Evolutionary conservation across 2,113 vertebrate species (phyloP).

Genomic region (Acanthochromis polyacanthus): DNA sequence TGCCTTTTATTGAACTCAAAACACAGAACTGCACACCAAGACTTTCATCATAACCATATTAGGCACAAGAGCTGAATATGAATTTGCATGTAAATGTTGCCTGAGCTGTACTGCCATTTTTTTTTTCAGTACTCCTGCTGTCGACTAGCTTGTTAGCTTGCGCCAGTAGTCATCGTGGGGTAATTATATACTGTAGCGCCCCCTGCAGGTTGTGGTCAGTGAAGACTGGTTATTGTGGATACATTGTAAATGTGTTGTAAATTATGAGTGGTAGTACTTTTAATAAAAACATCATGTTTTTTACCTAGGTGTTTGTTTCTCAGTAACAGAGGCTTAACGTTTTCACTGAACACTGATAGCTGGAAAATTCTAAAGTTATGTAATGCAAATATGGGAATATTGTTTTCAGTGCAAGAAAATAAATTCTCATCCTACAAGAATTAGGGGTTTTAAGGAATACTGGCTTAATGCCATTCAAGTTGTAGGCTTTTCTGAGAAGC

Average conservation of each 20-base stretch:
- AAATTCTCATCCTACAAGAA: too few relatives aligned
- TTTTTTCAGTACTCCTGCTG: background rate
- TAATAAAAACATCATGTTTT: conserved; percentile 54
- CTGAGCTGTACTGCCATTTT: background rate
- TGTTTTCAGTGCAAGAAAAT: background rate
- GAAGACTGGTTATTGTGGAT: conserved; percentile 33
- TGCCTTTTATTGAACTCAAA: conserved; percentile 34
- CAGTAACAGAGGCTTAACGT: background rate
- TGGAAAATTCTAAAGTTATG: too few relatives aligned
- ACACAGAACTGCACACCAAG: background rate
- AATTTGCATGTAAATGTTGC: conserved; percentile 6
- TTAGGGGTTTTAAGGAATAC: too few relatives aligned
- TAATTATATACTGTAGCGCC: conserved; percentile 50
- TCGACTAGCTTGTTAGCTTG: background rate
- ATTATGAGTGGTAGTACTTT: conserved; percentile 57
- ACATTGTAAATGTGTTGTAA: conserved; percentile 62
- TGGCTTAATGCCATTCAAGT: background rate
- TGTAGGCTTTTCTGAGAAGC: too few relatives aligned
- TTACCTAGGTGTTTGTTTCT: conserved; percentile 5
- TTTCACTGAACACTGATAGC: conserved; percentile 25
- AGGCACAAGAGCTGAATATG: conserved; percentile 1
- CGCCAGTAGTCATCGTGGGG: conserved; percentile 5
- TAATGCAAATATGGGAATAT: background rate
- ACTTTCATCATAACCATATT: background rate
- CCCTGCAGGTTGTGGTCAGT: conserved; percentile 31